phyloP scores from a whole-genome alignment of 2,888 invertebrate genomes.

The Cyaniris semiargus region DNA sequence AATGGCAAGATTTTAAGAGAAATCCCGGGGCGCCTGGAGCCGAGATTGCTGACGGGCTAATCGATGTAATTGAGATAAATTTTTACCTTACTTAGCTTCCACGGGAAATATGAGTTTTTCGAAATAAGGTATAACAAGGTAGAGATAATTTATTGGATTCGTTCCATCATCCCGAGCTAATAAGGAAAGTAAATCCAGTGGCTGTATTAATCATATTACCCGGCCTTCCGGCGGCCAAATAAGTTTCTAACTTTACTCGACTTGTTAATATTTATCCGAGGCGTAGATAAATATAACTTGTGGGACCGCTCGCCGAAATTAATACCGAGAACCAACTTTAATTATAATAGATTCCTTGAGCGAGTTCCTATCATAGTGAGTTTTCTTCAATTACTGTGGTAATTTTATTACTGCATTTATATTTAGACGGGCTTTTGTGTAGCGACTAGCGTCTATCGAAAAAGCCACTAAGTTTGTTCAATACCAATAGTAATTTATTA shows the following conservation, averaged over 20 bases:
- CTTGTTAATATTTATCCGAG: conserved; percentile 49
- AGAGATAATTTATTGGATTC: conserved; percentile 39
- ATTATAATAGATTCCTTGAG: conserved; percentile 22
- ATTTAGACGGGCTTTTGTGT: conserved; percentile 8
- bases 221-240: conserved; percentile 38
- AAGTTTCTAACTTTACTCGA: conserved; percentile 40
- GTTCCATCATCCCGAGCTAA: conserved; percentile 39
- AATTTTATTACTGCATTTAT: not conserved
- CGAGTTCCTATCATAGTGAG: conserved; percentile 20
- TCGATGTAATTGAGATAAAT: conserved; percentile 23
- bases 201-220: conserved; percentile 44
- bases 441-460: not conserved
- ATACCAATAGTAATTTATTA: not conserved
- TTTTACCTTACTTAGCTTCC: conserved; percentile 2
- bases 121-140: conserved; percentile 32
- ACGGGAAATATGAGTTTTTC: conserved; percentile 26
- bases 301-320: conserved; percentile 49
- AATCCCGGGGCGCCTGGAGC: not conserved
- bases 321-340: conserved; percentile 46
- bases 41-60: conserved; percentile 2
- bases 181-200: conserved; percentile 42
- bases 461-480: not conserved
- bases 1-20: not conserved
- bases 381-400: conserved; percentile 20
- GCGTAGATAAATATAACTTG: conserved; percentile 48